These are phyloP conservation scores for Pollicipes pollicipes DNA, from an alignment of 1,140 invertebrate species.

Conservation along the genomic window DNA sequence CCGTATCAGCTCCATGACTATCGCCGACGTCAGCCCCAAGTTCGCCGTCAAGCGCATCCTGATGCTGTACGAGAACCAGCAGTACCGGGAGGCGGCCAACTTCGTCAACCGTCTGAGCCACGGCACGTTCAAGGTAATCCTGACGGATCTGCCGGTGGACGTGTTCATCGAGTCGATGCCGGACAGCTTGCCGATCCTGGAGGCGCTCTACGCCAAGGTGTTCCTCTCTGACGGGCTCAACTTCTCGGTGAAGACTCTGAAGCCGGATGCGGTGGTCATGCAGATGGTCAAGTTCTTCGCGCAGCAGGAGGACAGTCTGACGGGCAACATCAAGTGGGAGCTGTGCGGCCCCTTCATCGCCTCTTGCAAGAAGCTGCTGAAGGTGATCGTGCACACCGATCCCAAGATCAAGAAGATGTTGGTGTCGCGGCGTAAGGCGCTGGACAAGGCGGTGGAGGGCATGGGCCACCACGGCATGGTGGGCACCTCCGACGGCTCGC, in stretches of 20 bases:
- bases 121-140: conserved; percentile 47
- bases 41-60: conserved; percentile 48
- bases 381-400: conserved; percentile 35
- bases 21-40: conserved; percentile 46
- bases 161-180: conserved; percentile 70
- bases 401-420: conserved; percentile 39
- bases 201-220: conserved; percentile 61
- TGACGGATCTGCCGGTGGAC: conserved; percentile 59
- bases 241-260: conserved; percentile 28
- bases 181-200: conserved; percentile 61
- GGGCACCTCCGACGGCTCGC: conserved; percentile 35
- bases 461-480: conserved; percentile 74
- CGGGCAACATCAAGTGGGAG: conserved; percentile 28
- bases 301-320: conserved; percentile 32
- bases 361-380: conserved; percentile 37
- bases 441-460: conserved; percentile 64
- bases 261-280: conserved; percentile 56
- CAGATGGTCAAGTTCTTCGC: conserved; percentile 61
- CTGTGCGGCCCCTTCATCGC: conserved; percentile 32
- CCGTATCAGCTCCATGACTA: conserved; percentile 32
- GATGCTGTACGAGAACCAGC: conserved; percentile 52
- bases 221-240: conserved; percentile 26
- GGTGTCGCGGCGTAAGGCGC: conserved; percentile 41
- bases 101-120: conserved; percentile 53
- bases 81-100: conserved; percentile 57